Conservation (phyloP, 2,113 vertebrate species). For the Rhipidura dahli region DNA sequence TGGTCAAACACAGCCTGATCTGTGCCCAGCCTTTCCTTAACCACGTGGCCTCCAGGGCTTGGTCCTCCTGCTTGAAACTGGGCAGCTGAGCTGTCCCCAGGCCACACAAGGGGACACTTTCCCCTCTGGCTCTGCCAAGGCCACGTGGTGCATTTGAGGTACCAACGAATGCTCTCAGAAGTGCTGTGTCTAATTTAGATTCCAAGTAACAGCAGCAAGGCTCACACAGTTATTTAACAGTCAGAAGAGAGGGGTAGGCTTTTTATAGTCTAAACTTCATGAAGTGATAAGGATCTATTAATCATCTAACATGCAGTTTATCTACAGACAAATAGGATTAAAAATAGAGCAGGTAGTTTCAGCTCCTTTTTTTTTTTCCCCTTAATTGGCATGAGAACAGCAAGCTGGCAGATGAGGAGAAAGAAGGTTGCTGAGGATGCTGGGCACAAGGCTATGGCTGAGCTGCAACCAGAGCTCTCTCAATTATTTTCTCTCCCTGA, state of each 20-base stretch:
- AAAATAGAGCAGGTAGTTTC: slow-evolving; percentile 56
- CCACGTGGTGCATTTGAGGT: neutral
- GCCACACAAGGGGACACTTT: neutral
- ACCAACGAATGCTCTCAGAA: neutral
- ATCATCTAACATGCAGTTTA: slow-evolving; percentile 47
- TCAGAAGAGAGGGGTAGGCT: neutral
- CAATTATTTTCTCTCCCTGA: neutral
- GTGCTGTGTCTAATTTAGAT: neutral
- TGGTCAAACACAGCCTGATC: neutral
- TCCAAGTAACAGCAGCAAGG: neutral
- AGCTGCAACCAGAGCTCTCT: neutral
- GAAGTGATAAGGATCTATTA: slow-evolving; percentile 63
- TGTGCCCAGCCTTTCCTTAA: neutral
- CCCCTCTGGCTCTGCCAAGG: neutral
- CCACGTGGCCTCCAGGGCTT: neutral
- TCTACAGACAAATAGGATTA: slow-evolving; percentile 45
- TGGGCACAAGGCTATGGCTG: neutral
- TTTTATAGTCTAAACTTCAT: slow-evolving; percentile 49
- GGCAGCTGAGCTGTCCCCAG: neutral
- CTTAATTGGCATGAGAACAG: neutral
- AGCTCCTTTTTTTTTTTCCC: neutral
- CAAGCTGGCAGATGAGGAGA: neutral
- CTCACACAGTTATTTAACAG: slow-evolving; percentile 22
- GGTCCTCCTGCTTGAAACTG: neutral
- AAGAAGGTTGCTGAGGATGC: neutral